Conservation (phyloP, 2,797 vertebrate species). For the Alauda arvensis region DNA sequence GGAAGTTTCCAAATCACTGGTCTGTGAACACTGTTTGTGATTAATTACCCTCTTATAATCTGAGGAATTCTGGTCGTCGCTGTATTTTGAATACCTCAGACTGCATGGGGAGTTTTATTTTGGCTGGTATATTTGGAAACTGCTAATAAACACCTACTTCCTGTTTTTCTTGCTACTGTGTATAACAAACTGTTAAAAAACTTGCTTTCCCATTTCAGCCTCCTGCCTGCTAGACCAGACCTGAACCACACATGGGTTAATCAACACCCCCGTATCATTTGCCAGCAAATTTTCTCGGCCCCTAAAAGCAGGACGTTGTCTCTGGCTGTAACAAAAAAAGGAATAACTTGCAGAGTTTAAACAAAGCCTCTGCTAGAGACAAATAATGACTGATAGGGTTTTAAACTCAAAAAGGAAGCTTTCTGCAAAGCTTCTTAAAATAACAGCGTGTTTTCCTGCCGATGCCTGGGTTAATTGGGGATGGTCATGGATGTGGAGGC, state of each 20-base stretch:
- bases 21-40: conserved; percentile 75
- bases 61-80: conserved; percentile 73
- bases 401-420: background rate
- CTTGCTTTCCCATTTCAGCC: conserved; percentile 60
- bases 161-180: conserved; percentile 80
- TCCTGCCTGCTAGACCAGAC: conserved; percentile 30
- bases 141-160: conserved; percentile 78
- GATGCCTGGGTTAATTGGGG: background rate
- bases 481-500: background rate
- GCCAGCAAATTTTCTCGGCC: conserved; percentile 63
- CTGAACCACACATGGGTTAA: conserved; percentile 45
- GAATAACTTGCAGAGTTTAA: background rate
- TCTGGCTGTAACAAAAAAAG: conserved; percentile 5
- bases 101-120: conserved; percentile 74
- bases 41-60: conserved; percentile 81
- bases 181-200: conserved; percentile 70
- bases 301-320: conserved; percentile 50
- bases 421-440: conserved; percentile 9
- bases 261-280: conserved; percentile 4
- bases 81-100: conserved; percentile 76
- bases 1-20: conserved; percentile 77
- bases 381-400: background rate
- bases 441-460: background rate
- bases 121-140: conserved; percentile 81
- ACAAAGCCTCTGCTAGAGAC: background rate